phyloP scores from a whole-genome alignment of 2,888 invertebrate genomes.

The Bhutanitis thaidina region DNA sequence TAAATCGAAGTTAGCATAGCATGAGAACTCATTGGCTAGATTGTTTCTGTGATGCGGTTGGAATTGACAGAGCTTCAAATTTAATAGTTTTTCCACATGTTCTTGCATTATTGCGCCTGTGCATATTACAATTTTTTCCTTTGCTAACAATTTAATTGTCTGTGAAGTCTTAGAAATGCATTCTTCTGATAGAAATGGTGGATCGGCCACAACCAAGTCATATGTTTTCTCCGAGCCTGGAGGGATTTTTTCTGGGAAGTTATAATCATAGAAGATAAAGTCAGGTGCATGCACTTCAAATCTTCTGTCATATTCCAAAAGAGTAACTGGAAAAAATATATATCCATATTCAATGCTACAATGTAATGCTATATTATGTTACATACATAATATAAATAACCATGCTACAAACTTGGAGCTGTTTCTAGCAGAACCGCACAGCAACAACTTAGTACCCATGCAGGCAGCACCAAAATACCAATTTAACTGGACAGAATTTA shows the following conservation, averaged over 20 bases:
- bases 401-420: no score
- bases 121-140: constrained; percentile 90
- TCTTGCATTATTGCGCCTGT: constrained; percentile 92
- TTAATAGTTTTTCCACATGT: constrained; percentile 81
- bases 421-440: no score
- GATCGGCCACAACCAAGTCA: constrained; percentile 94
- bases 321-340: constrained; percentile 81
- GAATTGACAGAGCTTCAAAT: constrained; percentile 84
- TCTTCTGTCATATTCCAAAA: constrained; percentile 92
- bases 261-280: constrained; percentile 94
- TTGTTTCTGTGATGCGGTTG: constrained; percentile 92
- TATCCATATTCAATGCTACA: no score
- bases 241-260: constrained; percentile 84
- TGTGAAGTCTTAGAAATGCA: constrained; percentile 91
- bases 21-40: constrained; percentile 95
- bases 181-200: constrained; percentile 96
- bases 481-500: no score
- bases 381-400: no score
- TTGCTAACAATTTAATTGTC: constrained; percentile 87
- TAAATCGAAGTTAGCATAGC: constrained; percentile 92
- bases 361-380: no score
- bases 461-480: no score
- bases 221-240: constrained; percentile 80
- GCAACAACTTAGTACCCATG: no score
- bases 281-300: constrained; percentile 89